Evolutionary conservation across 1,140 invertebrate genomes (phyloP), one percentile per base, ranked within the genome.

Genomic region (Platyscapa corneri): DNA sequence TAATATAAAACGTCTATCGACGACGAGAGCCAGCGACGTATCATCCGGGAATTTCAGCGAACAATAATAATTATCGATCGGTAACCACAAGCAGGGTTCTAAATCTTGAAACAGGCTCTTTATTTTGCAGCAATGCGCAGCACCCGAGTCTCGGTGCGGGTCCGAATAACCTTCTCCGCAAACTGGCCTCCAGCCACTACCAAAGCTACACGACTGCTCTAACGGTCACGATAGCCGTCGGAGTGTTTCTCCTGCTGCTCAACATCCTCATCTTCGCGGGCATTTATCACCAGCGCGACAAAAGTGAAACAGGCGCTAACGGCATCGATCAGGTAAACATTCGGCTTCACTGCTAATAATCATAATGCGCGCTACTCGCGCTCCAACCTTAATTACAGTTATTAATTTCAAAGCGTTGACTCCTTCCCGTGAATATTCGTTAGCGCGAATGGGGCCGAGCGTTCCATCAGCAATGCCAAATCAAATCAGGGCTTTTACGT

Each of bases 181-280:
- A 96, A 70, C 92, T 97, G 6, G 96, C 96, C 5, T 96, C 96
- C 16, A 96, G 95, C 86, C 96, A 97, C 89, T 97, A 97, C 88
- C 96, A 97, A 88, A 97, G 96, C 53, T 98, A 98, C 91, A 98
- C 97, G 0, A 98, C 97, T 0, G 97, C 97, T 0, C 93, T 99
- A 0, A 97, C 97, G n/a, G 96, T 99, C 6, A 99, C 98, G 0
- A 97, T 99, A 81, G 97, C 97, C 0, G 97, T 99, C 3, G 98
- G 98, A 0, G 98, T 96, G 86, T 97, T 97, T 84, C 93, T 97
- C 14, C 94, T 99, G 7, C 94, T 99, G 16, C 94, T 99, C 3
- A 99, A 99, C 91, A 95, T 99, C 14, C 94, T 99, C 0, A 98
- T 99, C 78, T 99, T 99, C 90, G 97, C 97, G 56, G 98, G 97